phyloP scores from a whole-genome alignment of 1,140 invertebrate species.

The Planococcus citri region DNA sequence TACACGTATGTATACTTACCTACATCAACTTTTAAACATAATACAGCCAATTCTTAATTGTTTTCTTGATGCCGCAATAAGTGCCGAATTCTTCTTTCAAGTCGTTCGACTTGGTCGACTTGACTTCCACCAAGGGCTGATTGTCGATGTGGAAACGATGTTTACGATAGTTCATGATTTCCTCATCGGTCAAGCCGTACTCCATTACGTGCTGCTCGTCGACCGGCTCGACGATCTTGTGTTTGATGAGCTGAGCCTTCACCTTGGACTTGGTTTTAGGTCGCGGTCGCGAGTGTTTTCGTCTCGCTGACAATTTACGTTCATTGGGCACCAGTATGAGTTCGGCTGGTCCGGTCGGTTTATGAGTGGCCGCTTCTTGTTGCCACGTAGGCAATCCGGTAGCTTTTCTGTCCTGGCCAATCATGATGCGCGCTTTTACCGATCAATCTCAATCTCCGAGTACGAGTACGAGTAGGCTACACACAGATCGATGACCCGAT shows the following conservation, averaged over 20 bases:
- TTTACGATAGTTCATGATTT: constrained; percentile 9
- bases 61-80: neutral
- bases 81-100: constrained; percentile 7
- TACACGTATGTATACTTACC: too few relatives aligned
- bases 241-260: neutral
- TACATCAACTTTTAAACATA: too few relatives aligned
- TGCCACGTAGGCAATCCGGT: too few relatives aligned
- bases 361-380: too few relatives aligned
- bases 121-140: neutral
- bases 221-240: neutral
- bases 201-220: neutral
- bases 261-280: neutral
- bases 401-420: too few relatives aligned
- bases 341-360: too few relatives aligned
- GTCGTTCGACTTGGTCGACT: neutral
- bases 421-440: too few relatives aligned
- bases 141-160: neutral
- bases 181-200: neutral
- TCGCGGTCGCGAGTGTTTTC: neutral
- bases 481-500: too few relatives aligned
- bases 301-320: neutral
- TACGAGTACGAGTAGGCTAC: too few relatives aligned
- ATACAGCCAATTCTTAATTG: constrained; percentile 1
- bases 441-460: too few relatives aligned
- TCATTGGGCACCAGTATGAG: too few relatives aligned